Percentiles rank a stretch among this genome's conserved stretches.
Conservation (phyloP, 2,113 vertebrate genomes). For the Hippopotamus amphibius region DNA sequence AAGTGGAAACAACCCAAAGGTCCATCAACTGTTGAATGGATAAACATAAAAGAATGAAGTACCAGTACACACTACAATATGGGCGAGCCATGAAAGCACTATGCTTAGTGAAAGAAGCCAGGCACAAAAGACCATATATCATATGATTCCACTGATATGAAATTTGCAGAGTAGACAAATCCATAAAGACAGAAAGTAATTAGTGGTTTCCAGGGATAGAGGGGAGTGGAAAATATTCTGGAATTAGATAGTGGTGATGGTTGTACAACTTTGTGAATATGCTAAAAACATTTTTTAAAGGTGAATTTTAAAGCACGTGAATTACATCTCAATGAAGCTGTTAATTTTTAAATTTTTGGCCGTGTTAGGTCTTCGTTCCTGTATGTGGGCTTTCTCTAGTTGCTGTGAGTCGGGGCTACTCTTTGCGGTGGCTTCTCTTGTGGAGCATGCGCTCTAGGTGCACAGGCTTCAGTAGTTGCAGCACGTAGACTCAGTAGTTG, state of each 20-base stretch:
- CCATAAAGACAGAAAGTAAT: background rate
- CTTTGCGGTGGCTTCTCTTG: too few species aligned
- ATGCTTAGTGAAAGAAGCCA: background rate
- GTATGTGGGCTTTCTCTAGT: too few species aligned
- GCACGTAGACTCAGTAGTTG: too few species aligned
- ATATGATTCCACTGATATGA: background rate
- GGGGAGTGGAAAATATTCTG: background rate
- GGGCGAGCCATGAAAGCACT: background rate
- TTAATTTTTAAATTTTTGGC: background rate
- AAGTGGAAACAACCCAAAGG: background rate
- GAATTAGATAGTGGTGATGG: background rate
- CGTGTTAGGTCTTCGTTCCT: too few species aligned
- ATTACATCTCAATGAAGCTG: background rate
- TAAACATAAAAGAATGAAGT: background rate
- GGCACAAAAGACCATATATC: background rate
- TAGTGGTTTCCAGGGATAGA: background rate
- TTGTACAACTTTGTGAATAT: background rate
- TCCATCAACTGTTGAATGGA: background rate
- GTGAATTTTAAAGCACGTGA: background rate
- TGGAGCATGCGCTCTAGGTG: too few species aligned
- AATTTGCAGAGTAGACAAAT: background rate
- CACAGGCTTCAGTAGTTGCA: too few species aligned
- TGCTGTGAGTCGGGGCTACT: too few species aligned
- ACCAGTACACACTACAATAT: rapidly evolving
- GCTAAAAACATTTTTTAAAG: background rate